Conservation (phyloP, 2,797 vertebrate species). For the Sebastes oblongus region DNA sequence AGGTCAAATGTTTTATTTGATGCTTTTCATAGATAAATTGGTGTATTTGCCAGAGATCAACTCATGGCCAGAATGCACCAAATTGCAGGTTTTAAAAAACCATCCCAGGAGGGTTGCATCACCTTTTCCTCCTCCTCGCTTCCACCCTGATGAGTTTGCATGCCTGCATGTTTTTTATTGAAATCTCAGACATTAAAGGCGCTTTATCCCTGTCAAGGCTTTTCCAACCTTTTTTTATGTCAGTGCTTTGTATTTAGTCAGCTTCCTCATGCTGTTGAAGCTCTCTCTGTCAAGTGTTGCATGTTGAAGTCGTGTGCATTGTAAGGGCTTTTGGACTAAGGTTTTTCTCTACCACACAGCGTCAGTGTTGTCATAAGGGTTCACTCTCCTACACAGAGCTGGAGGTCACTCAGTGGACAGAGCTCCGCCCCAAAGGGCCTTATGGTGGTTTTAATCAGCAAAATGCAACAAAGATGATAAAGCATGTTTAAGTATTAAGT, state of each 20-base stretch:
- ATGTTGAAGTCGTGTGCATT: slow-evolving; percentile 6
- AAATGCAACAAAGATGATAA: not conserved
- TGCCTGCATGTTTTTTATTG: no score
- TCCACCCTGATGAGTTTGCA: no score
- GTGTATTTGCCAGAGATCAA: no score
- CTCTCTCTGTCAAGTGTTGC: slow-evolving; percentile 12
- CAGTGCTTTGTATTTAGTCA: not conserved
- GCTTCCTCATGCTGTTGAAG: not conserved
- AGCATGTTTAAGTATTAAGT: not conserved
- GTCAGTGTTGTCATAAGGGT: not conserved
- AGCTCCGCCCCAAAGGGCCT: not conserved
- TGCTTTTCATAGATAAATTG: no score
- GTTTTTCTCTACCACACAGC: not conserved
- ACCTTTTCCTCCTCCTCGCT: no score
- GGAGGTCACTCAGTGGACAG: not conserved
- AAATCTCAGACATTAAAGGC: not conserved
- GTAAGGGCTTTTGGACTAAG: not conserved
- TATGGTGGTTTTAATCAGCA: not conserved
- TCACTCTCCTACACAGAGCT: slow-evolving; percentile 7
- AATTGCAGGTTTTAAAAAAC: no score
- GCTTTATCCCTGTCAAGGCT: not conserved
- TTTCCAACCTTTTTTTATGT: not conserved
- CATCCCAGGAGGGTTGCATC: no score
- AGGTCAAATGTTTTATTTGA: no score
- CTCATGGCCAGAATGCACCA: no score